Percentiles rank a stretch among this genome's conserved stretches.
phyloP scores from a whole-genome alignment of 2,888 invertebrate genomes.

The Fragum sueziense region DNA sequence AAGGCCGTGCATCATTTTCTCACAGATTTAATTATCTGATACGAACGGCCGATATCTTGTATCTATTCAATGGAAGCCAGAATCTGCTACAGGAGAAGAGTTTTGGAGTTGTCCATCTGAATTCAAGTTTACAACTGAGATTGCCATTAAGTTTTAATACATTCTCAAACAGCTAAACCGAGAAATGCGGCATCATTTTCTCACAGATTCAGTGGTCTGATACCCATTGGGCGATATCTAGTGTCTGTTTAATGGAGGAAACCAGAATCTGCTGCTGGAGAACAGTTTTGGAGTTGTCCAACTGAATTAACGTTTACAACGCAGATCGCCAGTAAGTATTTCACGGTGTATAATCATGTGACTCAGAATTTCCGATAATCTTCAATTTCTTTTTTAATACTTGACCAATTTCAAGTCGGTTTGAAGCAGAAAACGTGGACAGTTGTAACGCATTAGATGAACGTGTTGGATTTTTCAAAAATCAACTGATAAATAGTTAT shows the following conservation, averaged over 20 bases:
- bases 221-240: background rate
- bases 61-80: background rate
- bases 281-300: background rate
- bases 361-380: no score
- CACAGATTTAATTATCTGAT: background rate
- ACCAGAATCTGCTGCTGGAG: background rate
- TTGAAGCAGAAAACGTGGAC: no score
- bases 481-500: no score
- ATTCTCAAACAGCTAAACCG: background rate
- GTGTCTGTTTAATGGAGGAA: background rate
- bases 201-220: background rate
- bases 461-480: no score
- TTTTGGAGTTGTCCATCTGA: background rate
- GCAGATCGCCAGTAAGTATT: background rate
- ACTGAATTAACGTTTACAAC: background rate
- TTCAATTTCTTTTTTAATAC: no score
- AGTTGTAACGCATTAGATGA: no score
- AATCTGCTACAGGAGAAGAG: background rate
- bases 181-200: background rate
- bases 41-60: background rate
- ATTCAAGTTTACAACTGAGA: background rate
- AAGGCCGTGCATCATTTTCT: background rate
- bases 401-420: no score
- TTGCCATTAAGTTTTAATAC: background rate
- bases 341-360: no score